Evolutionary conservation across 2,113 vertebrate species (phyloP).

Genomic region (Eulemur rufifrons): DNA sequence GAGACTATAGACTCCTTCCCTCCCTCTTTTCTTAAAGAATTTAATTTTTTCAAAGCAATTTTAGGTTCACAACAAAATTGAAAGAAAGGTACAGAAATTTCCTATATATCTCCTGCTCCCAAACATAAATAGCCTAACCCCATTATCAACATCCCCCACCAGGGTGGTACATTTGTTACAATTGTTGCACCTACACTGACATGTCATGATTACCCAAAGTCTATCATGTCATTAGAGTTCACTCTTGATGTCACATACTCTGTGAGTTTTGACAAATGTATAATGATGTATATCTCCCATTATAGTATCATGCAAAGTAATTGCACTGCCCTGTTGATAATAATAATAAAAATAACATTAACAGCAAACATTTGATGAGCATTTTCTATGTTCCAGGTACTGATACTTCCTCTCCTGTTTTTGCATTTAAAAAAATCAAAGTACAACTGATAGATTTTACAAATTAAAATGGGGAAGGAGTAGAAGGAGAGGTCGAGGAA

Average conservation of each 20-base stretch:
- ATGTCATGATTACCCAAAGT: not conserved
- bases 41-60: not conserved
- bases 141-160: not conserved
- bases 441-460: not conserved
- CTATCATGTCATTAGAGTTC: not conserved
- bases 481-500: not conserved
- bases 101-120: not conserved
- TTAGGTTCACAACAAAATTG: not conserved
- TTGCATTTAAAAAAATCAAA: not conserved
- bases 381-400: not conserved
- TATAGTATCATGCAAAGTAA: not conserved
- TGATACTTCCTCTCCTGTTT: not conserved
- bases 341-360: not conserved
- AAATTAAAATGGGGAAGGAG: not conserved
- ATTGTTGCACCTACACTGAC: not conserved
- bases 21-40: not conserved
- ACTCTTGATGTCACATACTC: too few relatives aligned
- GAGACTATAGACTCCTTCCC: not conserved
- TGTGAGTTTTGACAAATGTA: not conserved
- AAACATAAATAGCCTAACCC: not conserved
- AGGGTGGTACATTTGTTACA: not conserved
- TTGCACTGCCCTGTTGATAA: not conserved
- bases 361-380: not conserved
- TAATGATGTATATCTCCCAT: not conserved
- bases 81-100: not conserved